These are phyloP conservation scores for Pseudomyrmex cubaensis DNA, from an alignment of 1,140 invertebrate genomes.

Conservation along the genomic window DNA sequence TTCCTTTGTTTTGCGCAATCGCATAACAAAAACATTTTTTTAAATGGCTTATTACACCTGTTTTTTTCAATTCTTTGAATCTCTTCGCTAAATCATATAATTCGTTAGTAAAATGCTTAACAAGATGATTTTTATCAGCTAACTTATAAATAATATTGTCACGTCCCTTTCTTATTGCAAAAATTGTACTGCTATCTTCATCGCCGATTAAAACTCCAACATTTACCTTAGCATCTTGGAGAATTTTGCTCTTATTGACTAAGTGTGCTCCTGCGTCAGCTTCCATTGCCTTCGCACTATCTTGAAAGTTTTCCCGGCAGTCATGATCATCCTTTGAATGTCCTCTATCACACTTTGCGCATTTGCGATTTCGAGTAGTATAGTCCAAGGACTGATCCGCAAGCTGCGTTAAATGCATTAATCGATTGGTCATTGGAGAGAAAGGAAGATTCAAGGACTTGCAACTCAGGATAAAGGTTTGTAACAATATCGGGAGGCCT, in stretches of 20 bases:
- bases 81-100: no score
- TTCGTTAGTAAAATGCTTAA: neutral
- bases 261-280: neutral
- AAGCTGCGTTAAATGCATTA: no score
- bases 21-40: no score
- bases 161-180: neutral
- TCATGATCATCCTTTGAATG: slow-evolving; percentile 1
- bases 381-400: neutral
- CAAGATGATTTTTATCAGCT: neutral
- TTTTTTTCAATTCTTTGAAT: no score
- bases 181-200: neutral
- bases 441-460: no score
- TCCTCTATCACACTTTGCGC: neutral
- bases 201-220: neutral
- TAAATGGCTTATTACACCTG: no score
- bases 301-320: neutral
- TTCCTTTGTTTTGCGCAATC: no score
- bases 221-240: neutral
- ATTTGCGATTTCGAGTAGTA: slow-evolving; percentile 6
- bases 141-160: neutral
- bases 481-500: no score
- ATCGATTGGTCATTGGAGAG: no score
- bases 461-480: no score
- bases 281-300: slow-evolving; percentile 1
- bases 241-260: neutral